Conservation (phyloP, 2,113 vertebrate species). For the Myotis davidii region DNA sequence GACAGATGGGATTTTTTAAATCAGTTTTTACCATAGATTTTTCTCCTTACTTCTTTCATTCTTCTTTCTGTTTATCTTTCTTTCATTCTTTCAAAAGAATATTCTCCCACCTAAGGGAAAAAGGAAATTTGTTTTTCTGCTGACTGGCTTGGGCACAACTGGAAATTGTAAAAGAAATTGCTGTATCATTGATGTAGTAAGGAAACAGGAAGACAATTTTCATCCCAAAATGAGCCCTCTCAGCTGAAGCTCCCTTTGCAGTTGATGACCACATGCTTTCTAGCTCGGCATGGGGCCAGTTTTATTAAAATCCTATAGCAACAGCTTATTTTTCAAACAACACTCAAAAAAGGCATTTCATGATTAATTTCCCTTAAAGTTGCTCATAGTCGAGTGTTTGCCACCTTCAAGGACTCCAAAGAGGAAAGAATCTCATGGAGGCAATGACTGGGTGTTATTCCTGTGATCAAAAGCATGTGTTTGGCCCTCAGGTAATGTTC, state of each 20-base stretch:
- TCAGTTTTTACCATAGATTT: background rate
- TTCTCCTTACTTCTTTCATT: background rate
- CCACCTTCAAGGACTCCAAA: background rate
- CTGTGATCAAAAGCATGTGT: slow-evolving; percentile 18
- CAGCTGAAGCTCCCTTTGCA: slow-evolving; percentile 75
- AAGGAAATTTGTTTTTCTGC: slow-evolving; percentile 76
- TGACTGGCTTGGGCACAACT: slow-evolving; percentile 77
- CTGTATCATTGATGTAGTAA: slow-evolving; percentile 78
- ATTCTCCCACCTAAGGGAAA: slow-evolving; percentile 50
- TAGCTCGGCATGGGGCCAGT: slow-evolving; percentile 66
- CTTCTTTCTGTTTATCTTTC: slow-evolving; percentile 32
- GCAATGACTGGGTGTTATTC: background rate
- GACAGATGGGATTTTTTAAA: background rate
- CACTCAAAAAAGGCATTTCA: slow-evolving; percentile 51
- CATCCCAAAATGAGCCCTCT: slow-evolving; percentile 74
- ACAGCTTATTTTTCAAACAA: slow-evolving; percentile 71
- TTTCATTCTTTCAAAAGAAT: slow-evolving; percentile 62
- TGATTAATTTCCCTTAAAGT: slow-evolving; percentile 57
- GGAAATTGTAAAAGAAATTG: slow-evolving; percentile 78
- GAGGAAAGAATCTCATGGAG: background rate
- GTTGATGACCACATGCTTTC: slow-evolving; percentile 76
- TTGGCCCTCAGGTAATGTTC: background rate
- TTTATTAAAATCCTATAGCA: slow-evolving; percentile 73
- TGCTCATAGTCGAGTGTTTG: slow-evolving; percentile 56
- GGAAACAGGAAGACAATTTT: slow-evolving; percentile 78